Percentiles rank a stretch among this genome's conserved stretches.
Conservation (phyloP, 2,113 vertebrate genomes). For the Leuciscus idus region DNA sequence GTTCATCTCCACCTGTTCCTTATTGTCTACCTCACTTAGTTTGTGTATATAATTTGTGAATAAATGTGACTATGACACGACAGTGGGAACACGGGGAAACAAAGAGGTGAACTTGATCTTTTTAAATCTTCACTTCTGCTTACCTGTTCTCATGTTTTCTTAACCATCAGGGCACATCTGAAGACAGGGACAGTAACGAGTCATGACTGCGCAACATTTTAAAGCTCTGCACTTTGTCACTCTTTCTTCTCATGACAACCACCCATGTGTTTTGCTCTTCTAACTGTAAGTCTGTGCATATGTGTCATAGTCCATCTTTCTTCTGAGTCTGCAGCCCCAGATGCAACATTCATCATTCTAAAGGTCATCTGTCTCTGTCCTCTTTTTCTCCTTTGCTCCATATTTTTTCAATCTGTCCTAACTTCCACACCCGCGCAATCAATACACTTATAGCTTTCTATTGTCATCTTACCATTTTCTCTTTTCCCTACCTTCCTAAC, state of each 20-base stretch:
- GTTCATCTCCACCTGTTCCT: too few species aligned
- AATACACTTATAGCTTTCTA: neutral
- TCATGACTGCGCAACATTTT: conserved; percentile 14
- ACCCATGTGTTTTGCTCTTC: neutral
- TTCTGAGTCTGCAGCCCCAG: neutral
- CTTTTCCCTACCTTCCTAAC: neutral
- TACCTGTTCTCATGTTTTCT: conserved; percentile 17
- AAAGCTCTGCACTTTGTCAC: neutral
- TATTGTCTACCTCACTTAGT: too few species aligned
- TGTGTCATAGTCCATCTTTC: neutral
- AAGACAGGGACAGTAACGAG: neutral
- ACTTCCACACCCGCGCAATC: neutral
- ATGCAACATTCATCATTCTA: conserved; percentile 10
- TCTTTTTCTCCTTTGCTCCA: neutral
- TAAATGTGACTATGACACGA: too few species aligned
- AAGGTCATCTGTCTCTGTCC: neutral
- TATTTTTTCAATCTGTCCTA: neutral
- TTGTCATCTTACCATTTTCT: neutral
- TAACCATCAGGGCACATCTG: neutral
- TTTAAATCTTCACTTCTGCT: neutral
- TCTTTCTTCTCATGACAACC: conserved; percentile 8
- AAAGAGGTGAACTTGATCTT: neutral
- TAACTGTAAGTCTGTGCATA: neutral
- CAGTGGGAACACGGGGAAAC: neutral
- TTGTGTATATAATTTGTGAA: too few species aligned